Conservation (phyloP, 2,888 invertebrate species). For the Cantharis rustica region DNA sequence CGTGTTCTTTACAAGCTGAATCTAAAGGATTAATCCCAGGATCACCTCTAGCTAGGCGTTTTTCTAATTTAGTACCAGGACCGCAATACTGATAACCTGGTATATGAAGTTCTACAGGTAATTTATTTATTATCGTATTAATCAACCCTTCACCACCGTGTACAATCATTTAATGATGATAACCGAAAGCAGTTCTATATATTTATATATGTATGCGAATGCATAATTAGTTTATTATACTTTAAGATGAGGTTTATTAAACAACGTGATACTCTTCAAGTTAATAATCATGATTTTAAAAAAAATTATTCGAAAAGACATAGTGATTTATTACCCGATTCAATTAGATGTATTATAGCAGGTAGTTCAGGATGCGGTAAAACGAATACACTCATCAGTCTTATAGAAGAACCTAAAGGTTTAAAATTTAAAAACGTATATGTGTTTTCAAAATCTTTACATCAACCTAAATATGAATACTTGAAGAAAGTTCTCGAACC, state of each 20-base stretch:
- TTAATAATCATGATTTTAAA: neutral
- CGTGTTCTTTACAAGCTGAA: constrained; percentile 40
- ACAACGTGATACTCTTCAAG: neutral
- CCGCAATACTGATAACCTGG: too few species aligned
- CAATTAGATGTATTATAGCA: constrained; percentile 5
- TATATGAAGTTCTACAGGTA: constrained; percentile 37
- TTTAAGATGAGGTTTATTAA: neutral
- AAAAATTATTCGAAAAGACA: neutral
- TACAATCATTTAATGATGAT: neutral
- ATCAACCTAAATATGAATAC: constrained; percentile 35
- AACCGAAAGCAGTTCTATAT: neutral
- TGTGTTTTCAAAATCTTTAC: neutral
- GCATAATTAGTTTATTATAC: too few species aligned
- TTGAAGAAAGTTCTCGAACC: constrained; percentile 30
- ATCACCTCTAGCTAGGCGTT: constrained; percentile 42
- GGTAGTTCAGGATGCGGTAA: constrained; percentile 15
- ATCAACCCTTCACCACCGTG: constrained; percentile 26
- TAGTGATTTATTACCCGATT: neutral
- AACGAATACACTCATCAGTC: constrained; percentile 14
- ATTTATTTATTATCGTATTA: constrained; percentile 35
- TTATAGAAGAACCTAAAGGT: constrained; percentile 6
- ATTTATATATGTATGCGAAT: too few species aligned
- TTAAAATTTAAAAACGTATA: neutral
- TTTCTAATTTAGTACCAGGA: constrained; percentile 38
- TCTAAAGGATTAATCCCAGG: constrained; percentile 40